These are phyloP conservation scores for Bradypus variegatus DNA, from an alignment of 2,797 vertebrate species.

Conservation along the genomic window DNA sequence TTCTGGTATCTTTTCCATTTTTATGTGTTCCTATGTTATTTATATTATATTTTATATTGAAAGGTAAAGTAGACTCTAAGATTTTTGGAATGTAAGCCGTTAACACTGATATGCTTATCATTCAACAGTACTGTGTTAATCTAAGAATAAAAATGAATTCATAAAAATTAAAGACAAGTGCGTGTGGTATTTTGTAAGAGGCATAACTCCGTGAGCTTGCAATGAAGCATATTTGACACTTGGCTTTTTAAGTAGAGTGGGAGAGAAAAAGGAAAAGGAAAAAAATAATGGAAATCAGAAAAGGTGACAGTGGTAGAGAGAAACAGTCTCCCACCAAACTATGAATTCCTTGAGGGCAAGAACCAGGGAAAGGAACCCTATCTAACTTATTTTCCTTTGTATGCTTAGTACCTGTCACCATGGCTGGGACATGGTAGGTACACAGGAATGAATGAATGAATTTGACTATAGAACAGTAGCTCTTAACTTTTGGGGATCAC, in stretches of 20 bases:
- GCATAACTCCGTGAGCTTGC: background rate
- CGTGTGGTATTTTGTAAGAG: background rate
- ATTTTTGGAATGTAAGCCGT: background rate
- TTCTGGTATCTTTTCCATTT: slow-evolving; percentile 5
- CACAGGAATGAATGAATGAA: background rate
- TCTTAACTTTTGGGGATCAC: background rate
- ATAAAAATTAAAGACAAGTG: slow-evolving; percentile 9
- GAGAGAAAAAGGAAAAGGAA: slow-evolving; percentile 2
- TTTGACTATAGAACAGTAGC: background rate
- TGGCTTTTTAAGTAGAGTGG: background rate
- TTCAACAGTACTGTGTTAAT: background rate
- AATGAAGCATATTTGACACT: background rate
- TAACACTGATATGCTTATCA: background rate
- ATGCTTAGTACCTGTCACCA: background rate
- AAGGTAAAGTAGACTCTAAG: background rate
- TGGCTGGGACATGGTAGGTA: background rate
- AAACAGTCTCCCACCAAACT: background rate
- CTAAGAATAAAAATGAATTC: slow-evolving; percentile 5
- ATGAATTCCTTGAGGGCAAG: background rate
- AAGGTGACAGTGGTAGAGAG: background rate
- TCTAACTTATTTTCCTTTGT: background rate
- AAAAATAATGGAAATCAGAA: background rate
- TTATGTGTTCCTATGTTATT: background rate
- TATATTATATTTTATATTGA: background rate
- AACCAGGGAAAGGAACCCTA: background rate